Evolutionary conservation across 2,888 invertebrate species (phyloP).

Genomic region (Abscondita cerata): DNA sequence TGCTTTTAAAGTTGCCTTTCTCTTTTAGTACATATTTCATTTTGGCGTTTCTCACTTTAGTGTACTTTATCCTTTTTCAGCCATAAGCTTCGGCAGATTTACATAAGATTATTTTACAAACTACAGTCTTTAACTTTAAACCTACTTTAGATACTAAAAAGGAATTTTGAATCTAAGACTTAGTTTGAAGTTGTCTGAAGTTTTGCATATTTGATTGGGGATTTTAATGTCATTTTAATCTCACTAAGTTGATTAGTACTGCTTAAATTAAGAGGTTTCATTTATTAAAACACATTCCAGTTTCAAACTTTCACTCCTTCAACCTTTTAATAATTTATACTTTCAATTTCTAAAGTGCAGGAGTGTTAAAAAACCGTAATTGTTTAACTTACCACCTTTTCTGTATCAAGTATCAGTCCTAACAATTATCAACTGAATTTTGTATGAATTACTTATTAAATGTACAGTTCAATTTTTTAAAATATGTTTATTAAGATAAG

Average conservation of each 20-base stretch:
- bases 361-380: too few species aligned
- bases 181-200: conserved; percentile 37
- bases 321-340: background rate
- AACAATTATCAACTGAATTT: too few species aligned
- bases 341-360: too few species aligned
- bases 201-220: conserved; percentile 45
- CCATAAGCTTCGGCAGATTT: conserved; percentile 52
- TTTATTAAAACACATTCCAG: conserved; percentile 32
- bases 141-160: conserved; percentile 53
- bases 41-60: conserved; percentile 15
- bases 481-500: too few species aligned
- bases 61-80: conserved; percentile 28
- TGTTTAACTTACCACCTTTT: too few species aligned
- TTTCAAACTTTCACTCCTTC: background rate
- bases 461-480: too few species aligned
- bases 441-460: too few species aligned
- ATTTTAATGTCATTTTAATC: conserved; percentile 45
- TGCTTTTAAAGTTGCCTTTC: conserved; percentile 20
- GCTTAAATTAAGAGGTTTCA: conserved; percentile 40
- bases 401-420: too few species aligned
- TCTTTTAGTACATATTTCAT: conserved; percentile 24
- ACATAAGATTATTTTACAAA: conserved; percentile 59
- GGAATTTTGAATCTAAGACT: conserved; percentile 45
- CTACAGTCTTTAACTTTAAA: conserved; percentile 57
- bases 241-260: conserved; percentile 39